phyloP scores from a whole-genome alignment of 1,140 invertebrate genomes.

The Cylas formicarius region DNA sequence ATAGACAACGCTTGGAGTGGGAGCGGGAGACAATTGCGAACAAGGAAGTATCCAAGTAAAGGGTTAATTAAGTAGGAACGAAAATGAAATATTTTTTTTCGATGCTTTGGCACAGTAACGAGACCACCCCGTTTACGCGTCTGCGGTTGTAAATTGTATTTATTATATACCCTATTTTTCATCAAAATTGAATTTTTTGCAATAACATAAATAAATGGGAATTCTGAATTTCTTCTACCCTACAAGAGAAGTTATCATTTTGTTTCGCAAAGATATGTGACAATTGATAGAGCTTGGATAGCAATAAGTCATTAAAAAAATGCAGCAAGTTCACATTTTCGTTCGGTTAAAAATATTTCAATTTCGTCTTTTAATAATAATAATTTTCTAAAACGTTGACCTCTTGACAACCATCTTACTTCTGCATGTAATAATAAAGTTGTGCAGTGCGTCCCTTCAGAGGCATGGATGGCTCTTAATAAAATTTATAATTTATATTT shows the following conservation, averaged over 20 bases:
- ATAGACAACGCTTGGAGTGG: too few species aligned
- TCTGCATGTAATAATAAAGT: conserved; percentile 23
- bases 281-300: too few species aligned
- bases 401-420: conserved; percentile 23
- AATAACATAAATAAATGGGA: conserved; percentile 15
- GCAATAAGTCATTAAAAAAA: too few species aligned
- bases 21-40: too few species aligned
- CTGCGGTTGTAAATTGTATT: too few species aligned
- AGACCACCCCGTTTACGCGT: too few species aligned
- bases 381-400: conserved; percentile 17
- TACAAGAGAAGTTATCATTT: too few species aligned
- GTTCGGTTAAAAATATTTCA: conserved; percentile 22
- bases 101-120: too few species aligned
- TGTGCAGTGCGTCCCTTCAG: conserved; percentile 20
- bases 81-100: too few species aligned
- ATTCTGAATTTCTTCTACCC: conserved; percentile 7
- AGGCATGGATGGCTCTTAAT: conserved; percentile 23
- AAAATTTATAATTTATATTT: conserved; percentile 27
- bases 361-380: conserved; percentile 21
- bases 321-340: conserved; percentile 21
- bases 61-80: too few species aligned
- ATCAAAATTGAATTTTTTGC: conserved; percentile 17
- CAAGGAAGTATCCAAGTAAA: too few species aligned
- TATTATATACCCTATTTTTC: conserved; percentile 14
- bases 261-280: too few species aligned